Evolutionary conservation across 2,888 invertebrate species (phyloP), one percentile per base, ranked within the genome.

Genomic region (Hyposoter didymator): DNA sequence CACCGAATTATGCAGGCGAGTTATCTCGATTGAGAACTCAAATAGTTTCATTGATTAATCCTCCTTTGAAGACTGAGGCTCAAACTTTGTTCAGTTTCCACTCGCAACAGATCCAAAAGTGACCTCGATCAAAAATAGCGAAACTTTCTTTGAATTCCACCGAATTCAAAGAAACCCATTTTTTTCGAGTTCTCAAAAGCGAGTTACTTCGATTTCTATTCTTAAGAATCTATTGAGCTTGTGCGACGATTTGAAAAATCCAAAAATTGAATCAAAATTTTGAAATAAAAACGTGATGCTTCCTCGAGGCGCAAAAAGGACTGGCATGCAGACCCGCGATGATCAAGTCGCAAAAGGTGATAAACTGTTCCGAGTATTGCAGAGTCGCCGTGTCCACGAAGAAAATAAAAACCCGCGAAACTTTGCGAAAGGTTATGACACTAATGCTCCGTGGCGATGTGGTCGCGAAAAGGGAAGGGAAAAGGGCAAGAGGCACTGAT

Each of bases 1-100:
- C 55, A 47, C 67, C 49, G 52, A 78, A 83, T 73, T 84, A 79
- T 73, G 66, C 45, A 83, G 22, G 59, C 64, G 43, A 67, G 67
- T 39, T 69, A 69, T 64, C 72, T 79, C 64, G 28, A 28, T 10
- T 45, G 17, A 7, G 39, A 45, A 45, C 45, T 62, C 10, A 62
- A 62, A 45, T 74, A 55, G 39, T 35, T 73, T 73, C 73, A 55
- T 73, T 73, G 35, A 55, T 55, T 49, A 49, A 19, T 55, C 17
- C 39, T 14, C 17, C 32, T 70, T 70, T 28, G 17, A 45, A n/a
- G 28, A 70, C 28, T 70, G 8, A 10, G 17, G 14, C 28, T 28
- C 28, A 5, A 59, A 59, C 59, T 59, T 59, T 59, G 14, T 28
- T 59, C 28, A 59, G 1, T 14, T 59, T 28, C 5, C 4, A 59